These are phyloP conservation scores for Peromyscus aztecus DNA, from an alignment of 2,797 vertebrate species.

Conservation along the genomic window DNA sequence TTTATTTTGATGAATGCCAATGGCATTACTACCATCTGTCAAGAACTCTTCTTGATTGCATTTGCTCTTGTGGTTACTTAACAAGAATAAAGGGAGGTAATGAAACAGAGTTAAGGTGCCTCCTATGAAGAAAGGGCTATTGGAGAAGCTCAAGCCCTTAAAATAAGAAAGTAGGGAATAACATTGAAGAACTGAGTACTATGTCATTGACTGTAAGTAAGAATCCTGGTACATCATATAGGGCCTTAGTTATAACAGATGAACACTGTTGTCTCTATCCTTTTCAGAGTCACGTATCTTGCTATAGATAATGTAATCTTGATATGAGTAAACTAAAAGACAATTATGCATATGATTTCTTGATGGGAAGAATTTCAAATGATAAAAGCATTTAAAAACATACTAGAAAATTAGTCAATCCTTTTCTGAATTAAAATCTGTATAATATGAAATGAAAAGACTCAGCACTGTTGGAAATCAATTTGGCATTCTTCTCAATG, in stretches of 20 bases:
- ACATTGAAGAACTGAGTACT: background rate
- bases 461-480: background rate
- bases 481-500: background rate
- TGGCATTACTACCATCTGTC: background rate
- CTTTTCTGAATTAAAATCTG: conserved; percentile 46
- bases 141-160: background rate
- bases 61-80: background rate
- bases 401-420: background rate
- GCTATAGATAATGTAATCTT: background rate
- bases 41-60: background rate
- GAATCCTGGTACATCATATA: background rate
- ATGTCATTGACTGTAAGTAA: background rate
- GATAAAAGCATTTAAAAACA: conserved; percentile 29
- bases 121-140: background rate
- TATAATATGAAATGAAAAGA: background rate
- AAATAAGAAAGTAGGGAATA: background rate
- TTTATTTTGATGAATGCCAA: background rate
- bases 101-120: background rate
- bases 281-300: background rate
- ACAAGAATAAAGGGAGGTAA: background rate
- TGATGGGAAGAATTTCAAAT: background rate
- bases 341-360: background rate
- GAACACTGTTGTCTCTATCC: background rate
- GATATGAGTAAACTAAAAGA: background rate
- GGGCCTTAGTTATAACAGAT: background rate